Percentiles rank a stretch among this genome's conserved stretches.
These are phyloP conservation scores for Lepilemur ruficaudatus DNA, from an alignment of 2,797 vertebrate species.

Conservation along the genomic window DNA sequence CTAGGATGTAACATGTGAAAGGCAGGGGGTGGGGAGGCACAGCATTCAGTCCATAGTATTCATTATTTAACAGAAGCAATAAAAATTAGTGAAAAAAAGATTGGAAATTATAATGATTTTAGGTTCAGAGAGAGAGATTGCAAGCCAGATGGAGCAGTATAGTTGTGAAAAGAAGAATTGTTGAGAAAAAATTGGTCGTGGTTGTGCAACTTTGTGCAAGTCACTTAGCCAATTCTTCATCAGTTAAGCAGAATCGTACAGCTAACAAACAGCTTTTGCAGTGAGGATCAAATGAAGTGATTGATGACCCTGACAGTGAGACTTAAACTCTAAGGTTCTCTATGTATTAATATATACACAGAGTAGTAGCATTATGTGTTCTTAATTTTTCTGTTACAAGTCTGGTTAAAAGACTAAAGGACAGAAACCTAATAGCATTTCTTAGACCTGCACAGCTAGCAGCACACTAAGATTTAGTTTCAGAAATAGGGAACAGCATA, in stretches of 20 bases:
- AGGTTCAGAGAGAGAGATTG: not conserved
- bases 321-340: not conserved
- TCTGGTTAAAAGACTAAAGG: not conserved
- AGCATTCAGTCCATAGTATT: not conserved
- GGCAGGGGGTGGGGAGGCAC: rapidly evolving
- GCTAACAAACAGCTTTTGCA: not conserved
- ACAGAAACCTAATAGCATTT: not conserved
- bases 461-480: not conserved
- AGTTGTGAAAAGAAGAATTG: not conserved
- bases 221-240: not conserved
- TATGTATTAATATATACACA: no score
- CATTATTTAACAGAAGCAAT: not conserved
- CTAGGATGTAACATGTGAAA: not conserved
- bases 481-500: not conserved
- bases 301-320: not conserved
- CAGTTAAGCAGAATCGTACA: not conserved
- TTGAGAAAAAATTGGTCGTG: not conserved
- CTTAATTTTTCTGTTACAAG: not conserved
- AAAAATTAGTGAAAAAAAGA: not conserved
- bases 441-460: not conserved
- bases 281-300: not conserved
- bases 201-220: not conserved
- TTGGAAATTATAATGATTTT: not conserved
- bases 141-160: not conserved
- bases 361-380: not conserved